These are phyloP conservation scores for Apus apus DNA, from an alignment of 2,113 vertebrate genomes.

Conservation along the genomic window DNA sequence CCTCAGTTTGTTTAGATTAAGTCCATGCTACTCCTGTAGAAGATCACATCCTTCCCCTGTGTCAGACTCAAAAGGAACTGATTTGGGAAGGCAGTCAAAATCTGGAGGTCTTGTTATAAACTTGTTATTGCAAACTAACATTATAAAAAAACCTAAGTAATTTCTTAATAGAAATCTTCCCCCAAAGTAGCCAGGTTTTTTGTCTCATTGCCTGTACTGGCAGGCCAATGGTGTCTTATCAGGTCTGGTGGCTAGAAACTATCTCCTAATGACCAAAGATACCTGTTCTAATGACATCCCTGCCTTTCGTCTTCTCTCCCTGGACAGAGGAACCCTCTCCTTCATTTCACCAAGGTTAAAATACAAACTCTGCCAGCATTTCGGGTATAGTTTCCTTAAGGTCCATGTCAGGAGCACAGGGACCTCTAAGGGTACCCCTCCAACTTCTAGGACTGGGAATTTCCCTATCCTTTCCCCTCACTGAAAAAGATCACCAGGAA, in stretches of 20 bases:
- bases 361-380: not conserved
- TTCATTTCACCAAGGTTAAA: not conserved
- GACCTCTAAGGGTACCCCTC: not conserved
- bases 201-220: not conserved
- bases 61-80: not conserved
- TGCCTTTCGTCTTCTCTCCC: not conserved
- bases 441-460: not conserved
- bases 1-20: not conserved
- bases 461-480: not conserved
- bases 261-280: not conserved
- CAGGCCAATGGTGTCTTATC: not conserved
- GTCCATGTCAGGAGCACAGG: not conserved
- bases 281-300: not conserved
- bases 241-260: not conserved
- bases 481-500: not conserved
- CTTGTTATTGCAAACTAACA: not conserved
- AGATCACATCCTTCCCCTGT: not conserved
- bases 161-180: not conserved
- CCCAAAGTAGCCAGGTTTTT: not conserved
- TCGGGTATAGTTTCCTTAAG: not conserved
- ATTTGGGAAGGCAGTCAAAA: not conserved
- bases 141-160: not conserved
- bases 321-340: not conserved
- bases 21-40: not conserved
- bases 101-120: not conserved